Evolutionary conservation across 2,888 invertebrate species (phyloP).

Genomic region (Ophioninae sp.): DNA sequence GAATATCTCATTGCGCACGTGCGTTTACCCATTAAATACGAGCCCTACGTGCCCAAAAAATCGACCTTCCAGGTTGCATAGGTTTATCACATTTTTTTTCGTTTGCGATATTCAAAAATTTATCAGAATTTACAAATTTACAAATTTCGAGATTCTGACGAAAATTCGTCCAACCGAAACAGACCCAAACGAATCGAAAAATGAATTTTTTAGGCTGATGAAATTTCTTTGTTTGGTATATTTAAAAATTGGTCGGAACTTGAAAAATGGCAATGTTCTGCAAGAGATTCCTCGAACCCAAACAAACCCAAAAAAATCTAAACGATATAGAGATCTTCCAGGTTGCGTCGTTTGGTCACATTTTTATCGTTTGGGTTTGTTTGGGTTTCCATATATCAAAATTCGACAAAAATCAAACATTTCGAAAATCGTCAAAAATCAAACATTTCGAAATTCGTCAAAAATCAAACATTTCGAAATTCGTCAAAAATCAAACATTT

Average conservation of each 20-base stretch:
- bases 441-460: too few species aligned
- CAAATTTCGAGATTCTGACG: too few species aligned
- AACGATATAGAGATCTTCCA: background rate
- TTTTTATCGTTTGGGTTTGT: background rate
- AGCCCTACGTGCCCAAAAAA: conserved; percentile 4
- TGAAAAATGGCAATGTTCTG: too few species aligned
- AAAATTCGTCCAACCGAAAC: too few species aligned
- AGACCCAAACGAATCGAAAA: too few species aligned
- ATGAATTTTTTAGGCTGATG: too few species aligned
- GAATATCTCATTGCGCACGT: background rate
- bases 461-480: too few species aligned
- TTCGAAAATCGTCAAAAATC: background rate
- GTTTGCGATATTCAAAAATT: background rate
- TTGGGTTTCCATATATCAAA: background rate
- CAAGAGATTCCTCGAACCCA: too few species aligned
- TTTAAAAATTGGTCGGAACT: too few species aligned
- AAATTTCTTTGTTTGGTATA: too few species aligned
- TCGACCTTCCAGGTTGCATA: background rate
- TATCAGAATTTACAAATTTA: background rate
- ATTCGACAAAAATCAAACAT: background rate
- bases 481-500: too few species aligned
- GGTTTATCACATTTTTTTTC: background rate
- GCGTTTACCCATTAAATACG: conserved; percentile 7
- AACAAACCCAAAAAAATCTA: too few species aligned
- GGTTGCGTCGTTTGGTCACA: background rate